These are phyloP conservation scores for Drosophila pseudotakahashii DNA, from an alignment of 2,888 invertebrate genomes.

Conservation along the genomic window DNA sequence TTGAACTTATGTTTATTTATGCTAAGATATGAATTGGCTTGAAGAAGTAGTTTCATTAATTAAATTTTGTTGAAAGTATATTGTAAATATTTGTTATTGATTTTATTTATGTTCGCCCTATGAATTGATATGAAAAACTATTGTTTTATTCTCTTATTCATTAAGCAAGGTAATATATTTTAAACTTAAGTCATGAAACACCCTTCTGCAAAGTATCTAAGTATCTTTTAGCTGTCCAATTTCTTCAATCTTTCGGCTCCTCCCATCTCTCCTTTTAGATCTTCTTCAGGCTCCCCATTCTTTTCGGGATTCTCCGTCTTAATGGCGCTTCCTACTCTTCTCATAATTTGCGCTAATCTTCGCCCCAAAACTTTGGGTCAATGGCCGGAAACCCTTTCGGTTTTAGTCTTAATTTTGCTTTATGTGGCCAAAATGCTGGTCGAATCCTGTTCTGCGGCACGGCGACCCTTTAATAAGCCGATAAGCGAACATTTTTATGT, in stretches of 20 bases:
- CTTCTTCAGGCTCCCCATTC: not conserved
- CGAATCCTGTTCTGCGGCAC: constrained; percentile 45
- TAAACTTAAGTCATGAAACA: too few relatives aligned
- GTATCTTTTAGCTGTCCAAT: not conserved
- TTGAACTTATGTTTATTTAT: not conserved
- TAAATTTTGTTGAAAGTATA: not conserved
- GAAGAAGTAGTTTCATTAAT: not conserved
- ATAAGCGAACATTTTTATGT: constrained; percentile 65
- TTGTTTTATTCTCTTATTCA: too few relatives aligned
- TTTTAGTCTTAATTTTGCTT: constrained; percentile 52
- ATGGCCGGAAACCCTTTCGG: constrained; percentile 35
- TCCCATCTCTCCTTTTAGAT: not conserved
- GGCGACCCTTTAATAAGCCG: constrained; percentile 71
- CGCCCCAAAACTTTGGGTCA: constrained; percentile 44
- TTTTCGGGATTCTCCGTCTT: not conserved
- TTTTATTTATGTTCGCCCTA: too few relatives aligned
- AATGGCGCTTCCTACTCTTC: constrained; percentile 56
- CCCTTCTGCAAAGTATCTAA: not conserved
- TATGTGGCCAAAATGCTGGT: constrained; percentile 48
- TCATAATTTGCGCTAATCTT: constrained; percentile 62
- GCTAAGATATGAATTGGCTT: not conserved
- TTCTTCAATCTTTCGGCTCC: not conserved
- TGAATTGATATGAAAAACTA: too few relatives aligned
- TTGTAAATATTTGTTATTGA: not conserved
- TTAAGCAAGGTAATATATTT: not conserved